phyloP scores from a whole-genome alignment of 2,888 invertebrate genomes.

The Exephanes ischioxanthus region DNA sequence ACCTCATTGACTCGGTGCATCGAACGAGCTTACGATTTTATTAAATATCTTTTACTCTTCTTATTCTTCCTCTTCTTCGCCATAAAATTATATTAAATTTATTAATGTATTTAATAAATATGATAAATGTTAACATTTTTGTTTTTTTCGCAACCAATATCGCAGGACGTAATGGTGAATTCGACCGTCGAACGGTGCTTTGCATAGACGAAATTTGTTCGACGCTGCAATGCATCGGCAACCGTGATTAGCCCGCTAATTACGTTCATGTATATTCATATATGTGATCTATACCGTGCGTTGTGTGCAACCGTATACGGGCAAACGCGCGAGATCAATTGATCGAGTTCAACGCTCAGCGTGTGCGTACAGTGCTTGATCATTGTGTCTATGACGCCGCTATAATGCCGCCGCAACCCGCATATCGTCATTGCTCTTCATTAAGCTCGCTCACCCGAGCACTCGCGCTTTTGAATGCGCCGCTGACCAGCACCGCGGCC shows the following conservation, averaged over 20 bases:
- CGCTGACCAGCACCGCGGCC: conserved; percentile 42
- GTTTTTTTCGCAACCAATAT: background rate
- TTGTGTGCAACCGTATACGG: conserved; percentile 11
- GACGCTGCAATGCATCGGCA: background rate
- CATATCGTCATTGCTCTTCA: conserved; percentile 60
- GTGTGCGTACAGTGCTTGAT: conserved; percentile 60
- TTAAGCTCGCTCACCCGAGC: conserved; percentile 38
- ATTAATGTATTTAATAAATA: no score
- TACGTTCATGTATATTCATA: conserved; percentile 17
- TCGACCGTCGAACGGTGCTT: background rate
- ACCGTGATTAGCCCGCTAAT: conserved; percentile 11
- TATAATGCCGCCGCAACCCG: conserved; percentile 45
- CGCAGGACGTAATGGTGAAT: background rate
- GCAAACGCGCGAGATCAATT: conserved; percentile 51
- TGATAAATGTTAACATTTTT: no score
- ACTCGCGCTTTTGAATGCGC: conserved; percentile 42
- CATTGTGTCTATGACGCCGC: conserved; percentile 61
- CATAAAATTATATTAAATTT: background rate
- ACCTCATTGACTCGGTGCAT: conserved; percentile 11
- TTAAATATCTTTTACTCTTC: background rate
- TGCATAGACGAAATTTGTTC: conserved; percentile 15
- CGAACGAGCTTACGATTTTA: conserved; percentile 1
- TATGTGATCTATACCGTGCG: conserved; percentile 19
- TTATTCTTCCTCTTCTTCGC: background rate
- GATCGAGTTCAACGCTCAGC: conserved; percentile 61